Conservation (phyloP, 2,888 invertebrate genomes). For the Heliconius aoede region DNA sequence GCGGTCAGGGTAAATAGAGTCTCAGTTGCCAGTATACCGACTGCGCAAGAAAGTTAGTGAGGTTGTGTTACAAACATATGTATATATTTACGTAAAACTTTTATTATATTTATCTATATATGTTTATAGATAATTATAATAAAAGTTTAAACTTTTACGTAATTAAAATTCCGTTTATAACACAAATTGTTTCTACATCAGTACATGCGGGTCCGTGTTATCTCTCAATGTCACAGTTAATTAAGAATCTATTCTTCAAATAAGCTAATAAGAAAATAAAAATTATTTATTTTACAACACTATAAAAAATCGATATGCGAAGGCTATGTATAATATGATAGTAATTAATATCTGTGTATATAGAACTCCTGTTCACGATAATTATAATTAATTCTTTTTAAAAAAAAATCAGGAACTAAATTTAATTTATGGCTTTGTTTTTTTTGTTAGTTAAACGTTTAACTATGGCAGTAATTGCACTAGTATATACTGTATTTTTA, state of each 20-base stretch:
- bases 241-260: constrained; percentile 38
- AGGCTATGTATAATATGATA: not conserved
- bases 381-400: not conserved
- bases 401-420: no score
- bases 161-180: not conserved
- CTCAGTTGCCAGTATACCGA: no score
- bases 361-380: constrained; percentile 5
- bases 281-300: constrained; percentile 10
- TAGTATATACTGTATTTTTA: not conserved
- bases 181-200: constrained; percentile 9
- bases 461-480: not conserved
- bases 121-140: no score
- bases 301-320: constrained; percentile 10
- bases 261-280: constrained; percentile 31
- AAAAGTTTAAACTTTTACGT: not conserved
- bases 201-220: constrained; percentile 27
- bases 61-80: not conserved
- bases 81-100: no score
- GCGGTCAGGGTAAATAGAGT: not conserved
- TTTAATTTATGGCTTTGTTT: not conserved
- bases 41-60: not conserved
- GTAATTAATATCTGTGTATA: constrained; percentile 12
- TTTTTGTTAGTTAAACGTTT: not conserved
- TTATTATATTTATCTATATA: no score
- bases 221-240: constrained; percentile 40